These are phyloP conservation scores for Mimachlamys varia DNA, from an alignment of 2,888 invertebrate genomes.

Conservation along the genomic window DNA sequence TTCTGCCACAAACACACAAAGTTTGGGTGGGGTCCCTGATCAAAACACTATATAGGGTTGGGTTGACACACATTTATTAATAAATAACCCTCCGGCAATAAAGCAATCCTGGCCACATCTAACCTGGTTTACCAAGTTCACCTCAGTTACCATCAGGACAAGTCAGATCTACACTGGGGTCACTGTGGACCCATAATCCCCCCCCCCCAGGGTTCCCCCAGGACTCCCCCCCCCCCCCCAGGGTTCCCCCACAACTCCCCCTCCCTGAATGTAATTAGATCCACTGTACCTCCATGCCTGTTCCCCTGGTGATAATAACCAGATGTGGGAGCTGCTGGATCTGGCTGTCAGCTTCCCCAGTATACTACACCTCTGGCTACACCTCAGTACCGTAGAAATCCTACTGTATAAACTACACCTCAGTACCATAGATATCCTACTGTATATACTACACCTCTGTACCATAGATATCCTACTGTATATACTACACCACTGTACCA, in stretches of 20 bases:
- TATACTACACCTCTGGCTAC: neutral
- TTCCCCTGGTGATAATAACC: conserved; percentile 17
- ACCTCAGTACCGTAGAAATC: neutral
- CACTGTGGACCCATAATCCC: neutral
- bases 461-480: neutral
- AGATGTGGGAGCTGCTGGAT: conserved; percentile 19
- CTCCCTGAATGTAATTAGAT: conserved; percentile 12
- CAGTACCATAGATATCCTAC: neutral
- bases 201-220: neutral
- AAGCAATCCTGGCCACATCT: neutral
- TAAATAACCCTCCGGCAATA: neutral
- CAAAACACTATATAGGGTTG: too few species aligned
- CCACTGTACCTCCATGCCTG: conserved; percentile 14
- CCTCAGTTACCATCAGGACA: neutral
- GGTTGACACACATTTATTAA: too few species aligned
- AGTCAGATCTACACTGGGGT: neutral
- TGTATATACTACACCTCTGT: neutral
- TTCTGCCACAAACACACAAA: neutral
- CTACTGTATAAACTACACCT: neutral
- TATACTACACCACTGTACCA: neutral
- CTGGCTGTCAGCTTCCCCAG: conserved; percentile 21
- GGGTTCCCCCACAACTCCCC: neutral
- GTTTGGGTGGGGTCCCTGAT: neutral
- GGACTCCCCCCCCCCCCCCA: neutral
- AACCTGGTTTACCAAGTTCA: neutral